A percentile compares a stretch with the other conserved stretches of the same genome.
These are phyloP conservation scores for Ochotona princeps DNA, from an alignment of 2,113 vertebrate genomes.

Conservation along the genomic window DNA sequence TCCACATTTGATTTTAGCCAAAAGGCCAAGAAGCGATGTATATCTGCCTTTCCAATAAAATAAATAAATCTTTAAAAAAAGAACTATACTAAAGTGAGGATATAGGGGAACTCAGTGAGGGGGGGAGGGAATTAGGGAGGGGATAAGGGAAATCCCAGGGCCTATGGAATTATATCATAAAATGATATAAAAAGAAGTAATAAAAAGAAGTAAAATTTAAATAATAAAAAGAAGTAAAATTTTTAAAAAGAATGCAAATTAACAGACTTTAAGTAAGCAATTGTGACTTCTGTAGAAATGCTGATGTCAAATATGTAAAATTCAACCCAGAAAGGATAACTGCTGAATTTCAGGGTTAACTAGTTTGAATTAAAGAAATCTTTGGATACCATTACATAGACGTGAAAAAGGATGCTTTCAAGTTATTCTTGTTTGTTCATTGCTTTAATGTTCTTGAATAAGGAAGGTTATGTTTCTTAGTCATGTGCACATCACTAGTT, in stretches of 20 bases:
- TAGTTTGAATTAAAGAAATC: not conserved
- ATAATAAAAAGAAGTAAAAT: too few species aligned
- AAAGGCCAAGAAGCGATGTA: too few species aligned
- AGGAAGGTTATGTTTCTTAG: slow-evolving; percentile 36
- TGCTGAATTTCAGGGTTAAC: slow-evolving; percentile 50
- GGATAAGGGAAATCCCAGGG: too few species aligned
- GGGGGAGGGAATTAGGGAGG: too few species aligned
- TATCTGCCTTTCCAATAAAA: too few species aligned
- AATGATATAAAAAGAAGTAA: too few species aligned
- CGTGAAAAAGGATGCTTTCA: not conserved
- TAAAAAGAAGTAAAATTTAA: too few species aligned
- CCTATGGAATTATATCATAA: too few species aligned
- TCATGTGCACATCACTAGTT: slow-evolving; percentile 36
- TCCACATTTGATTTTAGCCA: too few species aligned
- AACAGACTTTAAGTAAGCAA: slow-evolving; percentile 40
- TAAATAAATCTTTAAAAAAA: too few species aligned
- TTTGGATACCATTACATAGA: not conserved
- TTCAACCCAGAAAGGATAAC: not conserved
- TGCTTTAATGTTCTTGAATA: not conserved
- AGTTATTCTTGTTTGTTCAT: not conserved
- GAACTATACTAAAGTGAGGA: too few species aligned
- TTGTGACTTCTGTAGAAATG: not conserved
- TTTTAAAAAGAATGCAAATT: not conserved
- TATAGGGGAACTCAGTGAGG: too few species aligned
- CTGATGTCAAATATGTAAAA: slow-evolving; percentile 3